Percentiles rank a stretch among this genome's conserved stretches.
Conservation (phyloP, 2,113 vertebrate genomes). For the Oncorhynchus masou region DNA sequence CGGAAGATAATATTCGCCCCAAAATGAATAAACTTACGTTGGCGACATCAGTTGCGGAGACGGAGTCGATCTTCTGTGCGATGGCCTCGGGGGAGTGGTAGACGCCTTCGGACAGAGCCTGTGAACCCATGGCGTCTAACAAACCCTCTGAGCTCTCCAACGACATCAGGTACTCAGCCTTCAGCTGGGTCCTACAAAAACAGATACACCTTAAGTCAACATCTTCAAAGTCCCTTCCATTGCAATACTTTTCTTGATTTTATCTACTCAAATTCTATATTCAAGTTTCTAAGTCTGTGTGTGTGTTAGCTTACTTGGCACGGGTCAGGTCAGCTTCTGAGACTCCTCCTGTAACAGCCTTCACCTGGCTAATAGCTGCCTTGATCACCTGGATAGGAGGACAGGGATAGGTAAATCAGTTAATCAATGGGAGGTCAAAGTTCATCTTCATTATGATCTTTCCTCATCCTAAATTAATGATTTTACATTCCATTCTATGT, state of each 20-base stretch:
- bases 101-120: constrained; percentile 77
- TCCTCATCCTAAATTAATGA: not conserved
- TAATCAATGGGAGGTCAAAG: not conserved
- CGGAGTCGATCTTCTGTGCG: constrained; percentile 83
- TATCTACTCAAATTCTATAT: too few relatives aligned
- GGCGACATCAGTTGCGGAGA: constrained; percentile 80
- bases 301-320: constrained; percentile 84
- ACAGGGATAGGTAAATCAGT: not conserved
- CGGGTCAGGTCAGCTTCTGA: constrained; percentile 78
- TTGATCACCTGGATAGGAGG: constrained; percentile 81
- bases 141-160: constrained; percentile 83
- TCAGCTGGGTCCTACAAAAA: constrained; percentile 83
- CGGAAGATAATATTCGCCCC: not conserved
- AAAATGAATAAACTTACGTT: constrained; percentile 77
- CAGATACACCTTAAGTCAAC: not conserved
- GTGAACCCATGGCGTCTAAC: constrained; percentile 83
- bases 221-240: not conserved
- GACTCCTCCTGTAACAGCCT: constrained; percentile 81
- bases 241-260: too few relatives aligned
- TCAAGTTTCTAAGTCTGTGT: too few relatives aligned
- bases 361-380: constrained; percentile 84
- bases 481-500: not conserved
- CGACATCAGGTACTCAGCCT: constrained; percentile 84
- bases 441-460: not conserved
- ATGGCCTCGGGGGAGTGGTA: constrained; percentile 74